A percentile compares a stretch with the other conserved stretches of the same genome.
phyloP scores from a whole-genome alignment of 2,113 vertebrate species.

The Planiliza haematocheilus region DNA sequence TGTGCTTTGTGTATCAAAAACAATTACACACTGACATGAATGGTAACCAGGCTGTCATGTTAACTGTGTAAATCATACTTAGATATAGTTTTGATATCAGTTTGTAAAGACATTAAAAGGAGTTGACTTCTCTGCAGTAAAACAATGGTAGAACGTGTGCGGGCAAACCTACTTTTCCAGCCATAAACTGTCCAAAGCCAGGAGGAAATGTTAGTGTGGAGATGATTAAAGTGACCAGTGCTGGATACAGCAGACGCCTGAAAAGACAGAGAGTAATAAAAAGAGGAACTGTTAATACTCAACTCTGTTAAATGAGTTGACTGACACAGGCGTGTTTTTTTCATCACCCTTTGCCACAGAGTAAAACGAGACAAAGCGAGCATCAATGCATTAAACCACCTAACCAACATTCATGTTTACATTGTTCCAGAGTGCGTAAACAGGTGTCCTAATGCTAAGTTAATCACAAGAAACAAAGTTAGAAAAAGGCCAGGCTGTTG shows the following conservation, averaged over 20 bases:
- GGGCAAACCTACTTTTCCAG: slow-evolving; percentile 88
- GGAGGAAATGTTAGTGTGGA: slow-evolving; percentile 95
- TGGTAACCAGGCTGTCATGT: slow-evolving; percentile 24
- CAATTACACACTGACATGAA: slow-evolving; percentile 8
- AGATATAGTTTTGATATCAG: neutral
- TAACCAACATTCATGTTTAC: neutral
- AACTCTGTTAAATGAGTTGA: neutral
- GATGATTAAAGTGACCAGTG: slow-evolving; percentile 92
- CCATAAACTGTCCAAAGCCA: slow-evolving; percentile 98
- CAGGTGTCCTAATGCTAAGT: neutral
- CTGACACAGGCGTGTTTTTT: neutral
- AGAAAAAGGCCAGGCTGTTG: too few species aligned
- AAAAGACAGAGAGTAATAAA: neutral
- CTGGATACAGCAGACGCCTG: slow-evolving; percentile 94
- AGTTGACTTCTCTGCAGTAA: neutral
- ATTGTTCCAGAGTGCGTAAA: neutral
- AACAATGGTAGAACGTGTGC: too few species aligned
- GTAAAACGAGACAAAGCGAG: too few species aligned
- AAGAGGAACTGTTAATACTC: neutral
- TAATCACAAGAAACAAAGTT: neutral
- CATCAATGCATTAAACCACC: neutral
- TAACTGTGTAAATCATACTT: slow-evolving; percentile 2
- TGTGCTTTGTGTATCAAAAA: slow-evolving; percentile 12
- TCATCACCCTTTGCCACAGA: too few species aligned
- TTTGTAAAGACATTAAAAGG: neutral